Evolutionary conservation across 2,888 invertebrate species (phyloP), one percentile per base, ranked within the genome.

Genomic region (Parascotia fuliginaria): DNA sequence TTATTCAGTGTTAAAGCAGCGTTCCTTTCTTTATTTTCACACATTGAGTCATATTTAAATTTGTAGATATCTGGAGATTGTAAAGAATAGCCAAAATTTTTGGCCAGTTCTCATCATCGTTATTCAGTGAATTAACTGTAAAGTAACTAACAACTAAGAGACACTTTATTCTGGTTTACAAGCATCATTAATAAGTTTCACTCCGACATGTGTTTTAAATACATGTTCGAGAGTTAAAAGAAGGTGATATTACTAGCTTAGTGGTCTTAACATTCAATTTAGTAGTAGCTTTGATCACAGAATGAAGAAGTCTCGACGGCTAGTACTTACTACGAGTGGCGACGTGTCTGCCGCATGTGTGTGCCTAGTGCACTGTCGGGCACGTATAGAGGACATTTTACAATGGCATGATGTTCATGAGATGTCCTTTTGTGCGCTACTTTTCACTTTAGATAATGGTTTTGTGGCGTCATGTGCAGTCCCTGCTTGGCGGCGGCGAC

Each of bases 381-480:
- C 14, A 37, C 9, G 2, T 39, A 42, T 57, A 56, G 50, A 70
- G 68, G 55, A 51, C 55, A 56, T 47, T 56, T 64, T 71, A 65
- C 63, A 60, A 62, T 70, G 66, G 52, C 55, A 56, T 31, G 46
- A 54, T 45, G 49, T 31, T 38, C 52, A 28, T 28, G 59, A 53
- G 56, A 53, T 52, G 57, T 66, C 51, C 54, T 63, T 55, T 64
- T 46, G 50, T 47, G 46, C 62, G 69, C 62, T 63, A 78, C 73
- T 76, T 73, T 75, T 77, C 77, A 73, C 75, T 82, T 69, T 72
- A 75, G 77, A 73, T 78, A 81, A 83, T 86, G 85, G 75, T 54
- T 57, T 55, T 32, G 44, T 51, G 65, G 57, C 54, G 70, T 65
- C 64, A 63, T 73, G 69, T 79, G 75, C 27, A 5, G 19, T 44